Conservation (phyloP, 2,113 vertebrate genomes). For the Catharus fuscescens region DNA sequence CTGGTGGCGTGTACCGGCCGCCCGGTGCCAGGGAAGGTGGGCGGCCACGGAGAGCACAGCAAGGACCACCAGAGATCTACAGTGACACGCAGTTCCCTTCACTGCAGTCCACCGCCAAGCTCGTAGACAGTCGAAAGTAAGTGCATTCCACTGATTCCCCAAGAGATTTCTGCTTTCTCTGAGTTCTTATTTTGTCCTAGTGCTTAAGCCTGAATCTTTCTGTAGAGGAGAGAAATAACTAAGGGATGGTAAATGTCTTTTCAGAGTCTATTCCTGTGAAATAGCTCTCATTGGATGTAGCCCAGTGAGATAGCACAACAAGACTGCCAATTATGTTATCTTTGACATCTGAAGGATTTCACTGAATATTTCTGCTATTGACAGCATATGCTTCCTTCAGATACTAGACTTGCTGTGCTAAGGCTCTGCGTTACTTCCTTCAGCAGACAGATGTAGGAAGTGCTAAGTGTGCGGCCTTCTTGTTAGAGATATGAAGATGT, state of each 20-base stretch:
- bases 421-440: neutral
- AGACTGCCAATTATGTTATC: neutral
- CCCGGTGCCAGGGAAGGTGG: constrained; percentile 87
- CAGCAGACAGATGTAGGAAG: neutral
- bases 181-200: neutral
- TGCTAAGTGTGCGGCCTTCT: neutral
- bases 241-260: neutral
- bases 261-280: neutral
- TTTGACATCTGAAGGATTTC: neutral
- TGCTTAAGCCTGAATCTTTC: neutral
- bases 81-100: constrained; percentile 95
- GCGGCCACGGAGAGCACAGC: constrained; percentile 78
- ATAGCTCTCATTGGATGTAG: neutral
- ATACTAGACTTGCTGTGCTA: neutral
- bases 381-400: neutral
- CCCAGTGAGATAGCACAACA: neutral
- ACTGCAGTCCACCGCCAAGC: constrained; percentile 92
- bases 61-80: constrained; percentile 95
- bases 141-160: constrained; percentile 14
- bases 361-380: neutral
- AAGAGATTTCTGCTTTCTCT: neutral
- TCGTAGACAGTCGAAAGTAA: constrained; percentile 95
- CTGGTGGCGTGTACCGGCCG: constrained; percentile 92
- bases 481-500: neutral
- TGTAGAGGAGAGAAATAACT: neutral